These are phyloP conservation scores for Pyrrhosoma nymphula DNA, from an alignment of 2,888 invertebrate species.

Conservation along the genomic window DNA sequence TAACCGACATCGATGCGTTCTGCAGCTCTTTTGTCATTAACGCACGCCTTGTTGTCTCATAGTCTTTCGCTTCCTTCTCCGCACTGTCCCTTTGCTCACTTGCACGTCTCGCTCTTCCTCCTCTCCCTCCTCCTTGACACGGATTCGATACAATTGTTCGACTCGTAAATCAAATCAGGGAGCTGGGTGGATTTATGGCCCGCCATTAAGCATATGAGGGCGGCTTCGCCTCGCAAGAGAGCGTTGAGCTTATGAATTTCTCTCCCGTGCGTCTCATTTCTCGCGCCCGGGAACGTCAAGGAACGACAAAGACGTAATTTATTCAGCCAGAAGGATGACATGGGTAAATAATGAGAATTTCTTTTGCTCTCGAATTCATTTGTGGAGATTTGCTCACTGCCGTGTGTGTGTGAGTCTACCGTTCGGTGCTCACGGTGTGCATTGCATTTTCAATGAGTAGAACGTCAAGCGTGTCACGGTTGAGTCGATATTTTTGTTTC, in stretches of 20 bases:
- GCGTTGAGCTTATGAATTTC: constrained; percentile 41
- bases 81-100: background rate
- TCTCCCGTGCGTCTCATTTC: background rate
- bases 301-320: constrained; percentile 40
- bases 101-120: background rate
- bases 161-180: constrained; percentile 61
- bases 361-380: constrained; percentile 47
- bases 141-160: constrained; percentile 47
- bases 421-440: background rate
- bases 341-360: constrained; percentile 58
- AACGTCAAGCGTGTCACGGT: background rate
- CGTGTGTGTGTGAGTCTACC: background rate
- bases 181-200: constrained; percentile 9
- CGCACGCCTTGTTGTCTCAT: background rate
- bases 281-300: constrained; percentile 5
- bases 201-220: constrained; percentile 45
- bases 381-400: background rate
- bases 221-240: background rate
- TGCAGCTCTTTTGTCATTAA: background rate
- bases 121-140: background rate
- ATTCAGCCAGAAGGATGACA: constrained; percentile 10
- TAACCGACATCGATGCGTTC: background rate
- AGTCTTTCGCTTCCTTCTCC: background rate
- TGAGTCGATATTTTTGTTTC: background rate
- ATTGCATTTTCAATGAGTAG: constrained; percentile 7